phyloP scores from a whole-genome alignment of 2,888 invertebrate species.

The Lumbricus terrestris region DNA sequence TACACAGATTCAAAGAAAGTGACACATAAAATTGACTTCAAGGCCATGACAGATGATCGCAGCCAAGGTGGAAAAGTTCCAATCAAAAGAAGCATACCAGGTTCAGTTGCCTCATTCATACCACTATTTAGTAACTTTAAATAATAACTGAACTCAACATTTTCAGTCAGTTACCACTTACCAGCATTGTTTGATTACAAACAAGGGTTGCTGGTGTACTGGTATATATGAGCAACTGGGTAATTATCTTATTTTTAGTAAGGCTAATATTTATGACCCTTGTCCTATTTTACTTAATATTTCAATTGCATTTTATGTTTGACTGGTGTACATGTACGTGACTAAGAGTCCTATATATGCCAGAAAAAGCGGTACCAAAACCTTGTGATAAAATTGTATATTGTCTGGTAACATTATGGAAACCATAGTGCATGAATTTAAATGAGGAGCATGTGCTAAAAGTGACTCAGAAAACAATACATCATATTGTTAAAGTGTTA shows the following conservation, averaged over 20 bases:
- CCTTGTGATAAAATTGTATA: not conserved
- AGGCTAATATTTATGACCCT: too few relatives aligned
- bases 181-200: not conserved
- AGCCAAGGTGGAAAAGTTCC: not conserved
- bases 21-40: not conserved
- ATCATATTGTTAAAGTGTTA: not conserved
- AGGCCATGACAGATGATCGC: conserved; percentile 11
- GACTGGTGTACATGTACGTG: too few relatives aligned
- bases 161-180: not conserved
- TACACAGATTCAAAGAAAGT: conserved; percentile 6
- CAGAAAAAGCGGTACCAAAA: too few relatives aligned
- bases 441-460: too few relatives aligned
- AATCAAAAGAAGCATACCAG: not conserved
- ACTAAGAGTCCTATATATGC: too few relatives aligned
- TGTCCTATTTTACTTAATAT: too few relatives aligned
- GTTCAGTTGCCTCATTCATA: not conserved
- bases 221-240: too few relatives aligned
- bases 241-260: too few relatives aligned
- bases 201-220: too few relatives aligned
- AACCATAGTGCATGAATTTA: not conserved
- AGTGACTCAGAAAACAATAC: too few relatives aligned
- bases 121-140: not conserved
- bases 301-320: too few relatives aligned
- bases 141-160: not conserved
- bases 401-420: not conserved